A percentile compares a stretch with the other conserved stretches of the same genome.
Evolutionary conservation across 2,888 invertebrate species (phyloP).

Genomic region (Troides aeacus): DNA sequence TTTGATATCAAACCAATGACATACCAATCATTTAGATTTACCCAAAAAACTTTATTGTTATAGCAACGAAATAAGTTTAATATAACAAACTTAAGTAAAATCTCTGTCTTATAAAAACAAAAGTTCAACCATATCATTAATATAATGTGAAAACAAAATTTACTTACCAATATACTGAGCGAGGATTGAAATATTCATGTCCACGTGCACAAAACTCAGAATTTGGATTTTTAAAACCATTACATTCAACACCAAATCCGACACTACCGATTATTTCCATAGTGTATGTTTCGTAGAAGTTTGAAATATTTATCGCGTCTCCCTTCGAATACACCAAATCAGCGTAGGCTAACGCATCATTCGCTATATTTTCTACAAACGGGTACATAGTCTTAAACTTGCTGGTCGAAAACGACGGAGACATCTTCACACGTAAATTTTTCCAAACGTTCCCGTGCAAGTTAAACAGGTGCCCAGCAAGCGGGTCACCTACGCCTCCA

Average conservation of each 20-base stretch:
- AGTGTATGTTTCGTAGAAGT: conserved; percentile 79
- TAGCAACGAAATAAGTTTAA: too few relatives aligned
- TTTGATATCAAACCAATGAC: too few relatives aligned
- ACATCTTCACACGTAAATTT: conserved; percentile 80
- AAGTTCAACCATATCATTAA: not conserved
- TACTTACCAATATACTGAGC: conserved; percentile 63
- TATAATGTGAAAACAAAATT: not conserved
- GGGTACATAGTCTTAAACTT: conserved; percentile 84
- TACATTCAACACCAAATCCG: conserved; percentile 82
- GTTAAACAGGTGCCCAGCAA: conserved; percentile 81
- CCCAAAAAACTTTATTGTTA: too few relatives aligned
- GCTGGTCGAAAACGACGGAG: conserved; percentile 84
- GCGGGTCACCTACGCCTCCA: conserved; percentile 81
- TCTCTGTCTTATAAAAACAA: not conserved
- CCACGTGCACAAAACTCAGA: conserved; percentile 76
- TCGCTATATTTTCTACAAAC: conserved; percentile 78
- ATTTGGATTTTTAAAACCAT: conserved; percentile 76
- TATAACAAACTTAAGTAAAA: too few relatives aligned
- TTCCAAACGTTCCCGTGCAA: conserved; percentile 82
- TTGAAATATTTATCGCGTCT: conserved; percentile 73
- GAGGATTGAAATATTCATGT: conserved; percentile 67
- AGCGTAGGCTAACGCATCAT: conserved; percentile 71
- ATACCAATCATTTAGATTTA: too few relatives aligned
- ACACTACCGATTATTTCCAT: conserved; percentile 82
- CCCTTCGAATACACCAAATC: conserved; percentile 47